A percentile compares a stretch with the other conserved stretches of the same genome.
Evolutionary conservation across 2,888 invertebrate species (phyloP).

Genomic region (Operophtera brumata): DNA sequence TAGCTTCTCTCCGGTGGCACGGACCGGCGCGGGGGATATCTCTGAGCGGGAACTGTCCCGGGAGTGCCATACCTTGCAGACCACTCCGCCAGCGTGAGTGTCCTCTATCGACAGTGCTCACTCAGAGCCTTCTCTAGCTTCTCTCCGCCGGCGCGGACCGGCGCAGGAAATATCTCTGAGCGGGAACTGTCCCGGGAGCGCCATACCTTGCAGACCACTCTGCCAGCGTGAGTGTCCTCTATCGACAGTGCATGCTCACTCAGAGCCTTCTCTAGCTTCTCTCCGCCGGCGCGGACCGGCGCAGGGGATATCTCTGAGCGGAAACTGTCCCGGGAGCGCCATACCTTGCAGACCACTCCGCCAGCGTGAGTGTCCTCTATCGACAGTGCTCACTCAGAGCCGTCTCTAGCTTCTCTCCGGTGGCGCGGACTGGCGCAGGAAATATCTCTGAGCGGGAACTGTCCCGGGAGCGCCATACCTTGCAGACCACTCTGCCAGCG

Average conservation of each 20-base stretch:
- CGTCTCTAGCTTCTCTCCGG: constrained; percentile 62
- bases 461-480: constrained; percentile 56
- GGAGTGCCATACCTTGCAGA: constrained; percentile 58
- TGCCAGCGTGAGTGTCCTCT: constrained; percentile 65
- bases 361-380: constrained; percentile 51
- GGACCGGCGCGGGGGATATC: constrained; percentile 69
- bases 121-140: too few relatives aligned
- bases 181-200: constrained; percentile 63
- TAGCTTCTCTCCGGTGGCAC: constrained; percentile 60
- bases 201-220: constrained; percentile 58
- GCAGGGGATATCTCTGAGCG: constrained; percentile 71
- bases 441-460: constrained; percentile 70
- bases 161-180: constrained; percentile 72
- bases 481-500: constrained; percentile 65
- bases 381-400: background rate
- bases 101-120: too few relatives aligned
- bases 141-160: constrained; percentile 61
- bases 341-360: constrained; percentile 61
- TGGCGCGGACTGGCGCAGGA: constrained; percentile 63
- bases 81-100: constrained; percentile 65
- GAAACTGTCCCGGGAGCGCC: constrained; percentile 61
- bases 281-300: constrained; percentile 62
- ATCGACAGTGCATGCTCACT: too few relatives aligned
- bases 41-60: constrained; percentile 66
- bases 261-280: too few relatives aligned